Evolutionary conservation across 1,140 invertebrate genomes (phyloP).

Genomic region (Drosophila melanica): DNA sequence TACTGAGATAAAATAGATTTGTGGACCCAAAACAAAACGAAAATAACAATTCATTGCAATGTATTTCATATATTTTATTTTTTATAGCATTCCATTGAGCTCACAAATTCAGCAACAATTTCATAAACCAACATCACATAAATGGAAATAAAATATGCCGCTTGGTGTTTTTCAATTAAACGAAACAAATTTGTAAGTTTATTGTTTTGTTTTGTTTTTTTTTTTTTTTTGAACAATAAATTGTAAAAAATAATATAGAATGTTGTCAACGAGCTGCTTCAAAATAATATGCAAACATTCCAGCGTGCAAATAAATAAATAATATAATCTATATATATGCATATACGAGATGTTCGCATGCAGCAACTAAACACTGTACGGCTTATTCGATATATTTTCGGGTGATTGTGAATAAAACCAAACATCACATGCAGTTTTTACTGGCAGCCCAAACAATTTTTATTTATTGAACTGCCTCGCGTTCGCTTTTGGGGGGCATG

Average conservation of each 20-base stretch:
- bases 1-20: too few species aligned
- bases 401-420: slow-evolving; percentile 42
- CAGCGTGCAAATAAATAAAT: slow-evolving; percentile 26
- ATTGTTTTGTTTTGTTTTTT: slow-evolving; percentile 7
- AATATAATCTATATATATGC: slow-evolving; percentile 10
- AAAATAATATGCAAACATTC: slow-evolving; percentile 25
- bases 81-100: slow-evolving; percentile 2
- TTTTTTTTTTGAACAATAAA: slow-evolving; percentile 51
- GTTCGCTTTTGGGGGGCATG: slow-evolving; percentile 5
- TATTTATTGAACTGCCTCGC: slow-evolving; percentile 42
- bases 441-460: slow-evolving; percentile 19
- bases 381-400: slow-evolving; percentile 17
- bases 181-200: slow-evolving; percentile 41
- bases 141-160: slow-evolving; percentile 28
- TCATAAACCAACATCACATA: neutral
- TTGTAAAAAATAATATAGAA: slow-evolving; percentile 28
- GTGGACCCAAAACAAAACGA: too few species aligned
- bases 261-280: slow-evolving; percentile 12
- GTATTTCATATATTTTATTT: neutral
- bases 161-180: slow-evolving; percentile 63
- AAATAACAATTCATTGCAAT: neutral
- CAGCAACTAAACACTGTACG: slow-evolving; percentile 20
- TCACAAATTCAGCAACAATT: slow-evolving; percentile 12
- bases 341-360: slow-evolving; percentile 9
- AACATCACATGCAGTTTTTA: slow-evolving; percentile 35